Base-by-base conservation (phyloP, 1,140 invertebrate genomes). In the Zophobas atratus region DNA sequence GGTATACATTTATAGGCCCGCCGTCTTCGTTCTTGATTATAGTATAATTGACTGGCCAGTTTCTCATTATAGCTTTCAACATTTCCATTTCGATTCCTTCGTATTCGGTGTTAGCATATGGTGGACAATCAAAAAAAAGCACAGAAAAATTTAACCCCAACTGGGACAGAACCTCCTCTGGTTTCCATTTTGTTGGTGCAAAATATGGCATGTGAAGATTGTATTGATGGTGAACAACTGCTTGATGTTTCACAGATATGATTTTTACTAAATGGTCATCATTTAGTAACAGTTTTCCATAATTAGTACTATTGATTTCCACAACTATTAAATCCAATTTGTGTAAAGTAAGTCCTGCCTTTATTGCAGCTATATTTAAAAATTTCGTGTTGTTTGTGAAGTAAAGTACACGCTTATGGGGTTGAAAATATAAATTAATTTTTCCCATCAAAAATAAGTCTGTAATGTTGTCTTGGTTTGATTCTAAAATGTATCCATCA, bases 31-130 rank as follows among this genome's bases (percentile, higher is more conserved):
- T 51, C n/a, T 20, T 20, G 4, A 51, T 2, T n/a, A 51, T n/a
- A 2, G 2, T 51, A 4, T 6, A 51, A 20, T 0, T 20, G 0
- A 60, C 5, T 2, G 57, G 57, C 57, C 57, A 60, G n/a, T 60
- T 60, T 60, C n/a, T 60, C 33, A 33, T 34, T 35, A 60, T 34
- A 2, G 1, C 57, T 36, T 60, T 60, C 5, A 60, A 20, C 38
- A 60, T 38, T 60, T 60, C 34, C 38, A 60, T 41, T 60, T 60
- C 57, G 5, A 60, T 3, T 3, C 57, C 57, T 38, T 60, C 57
- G 8, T 38, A 60, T 6, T 38, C 2, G 2, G 57, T 36, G 2
- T 60, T 60, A 38, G 35, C n/a, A 60, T 60, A 60, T 1, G 57
- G 57, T 34, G 57, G 57, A 35, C 57, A 60, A 2, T 60, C 34